phyloP scores from a whole-genome alignment of 2,113 vertebrate species.

The Numida meleagris region DNA sequence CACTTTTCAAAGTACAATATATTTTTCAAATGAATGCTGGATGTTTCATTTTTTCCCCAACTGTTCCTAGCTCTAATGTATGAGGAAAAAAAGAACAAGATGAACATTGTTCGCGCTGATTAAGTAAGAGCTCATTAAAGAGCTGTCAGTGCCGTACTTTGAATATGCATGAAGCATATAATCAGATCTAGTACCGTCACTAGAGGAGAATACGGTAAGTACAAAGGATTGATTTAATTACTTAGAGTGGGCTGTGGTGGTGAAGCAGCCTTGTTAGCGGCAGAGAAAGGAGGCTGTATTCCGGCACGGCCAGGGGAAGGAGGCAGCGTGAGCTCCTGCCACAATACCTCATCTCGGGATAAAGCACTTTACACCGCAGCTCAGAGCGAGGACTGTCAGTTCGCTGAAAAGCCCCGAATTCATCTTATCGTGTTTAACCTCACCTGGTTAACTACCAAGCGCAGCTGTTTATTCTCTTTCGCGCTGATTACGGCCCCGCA shows the following conservation, averaged over 20 bases:
- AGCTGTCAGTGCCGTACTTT: conserved; percentile 91
- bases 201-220: conserved; percentile 89
- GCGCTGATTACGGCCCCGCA: conserved; percentile 59
- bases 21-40: conserved; percentile 89
- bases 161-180: conserved; percentile 98
- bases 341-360: conserved; percentile 91
- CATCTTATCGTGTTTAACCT: conserved; percentile 84
- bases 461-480: conserved; percentile 70
- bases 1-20: conserved; percentile 91
- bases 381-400: conserved; percentile 85
- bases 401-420: conserved; percentile 83
- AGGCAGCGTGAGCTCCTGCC: conserved; percentile 91
- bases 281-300: conserved; percentile 88
- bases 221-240: conserved; percentile 99
- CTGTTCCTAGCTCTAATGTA: conserved; percentile 88
- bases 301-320: conserved; percentile 83
- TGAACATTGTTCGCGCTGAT: conserved; percentile 97
- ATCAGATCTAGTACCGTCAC: conserved; percentile 92
- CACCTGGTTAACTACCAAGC: conserved; percentile 80
- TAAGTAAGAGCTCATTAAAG: conserved; percentile 99
- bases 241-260: conserved; percentile 91
- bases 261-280: conserved; percentile 89
- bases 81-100: conserved; percentile 91
- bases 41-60: conserved; percentile 86
- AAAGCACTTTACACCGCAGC: conserved; percentile 86